Evolutionary conservation across 2,113 vertebrate genomes (phyloP).

Genomic region (Cryptomyrus ogoouensis): DNA sequence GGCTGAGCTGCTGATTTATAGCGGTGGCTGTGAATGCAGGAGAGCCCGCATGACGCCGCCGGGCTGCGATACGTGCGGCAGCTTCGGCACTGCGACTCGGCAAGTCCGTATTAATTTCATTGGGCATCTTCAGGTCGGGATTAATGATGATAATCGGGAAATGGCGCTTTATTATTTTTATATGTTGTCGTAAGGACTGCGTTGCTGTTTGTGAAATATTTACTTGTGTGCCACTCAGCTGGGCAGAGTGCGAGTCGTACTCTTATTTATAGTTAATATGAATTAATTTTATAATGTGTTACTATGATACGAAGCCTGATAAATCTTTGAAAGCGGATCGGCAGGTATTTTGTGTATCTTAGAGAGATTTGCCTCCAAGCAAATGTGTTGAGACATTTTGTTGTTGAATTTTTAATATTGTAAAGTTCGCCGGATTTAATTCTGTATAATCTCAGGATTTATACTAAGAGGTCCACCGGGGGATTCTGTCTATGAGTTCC

Average conservation of each 20-base stretch:
- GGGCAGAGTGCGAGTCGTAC: neutral
- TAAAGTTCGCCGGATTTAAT: neutral
- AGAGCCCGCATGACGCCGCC: neutral
- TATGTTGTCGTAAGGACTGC: neutral
- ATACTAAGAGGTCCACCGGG: neutral
- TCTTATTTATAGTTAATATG: neutral
- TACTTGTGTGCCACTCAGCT: neutral
- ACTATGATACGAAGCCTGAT: neutral
- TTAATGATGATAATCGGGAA: neutral
- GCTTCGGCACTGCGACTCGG: neutral
- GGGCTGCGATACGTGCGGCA: neutral
- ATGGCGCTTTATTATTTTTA: neutral
- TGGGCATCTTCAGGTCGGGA: neutral
- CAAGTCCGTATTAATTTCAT: neutral
- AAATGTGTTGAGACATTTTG: neutral
- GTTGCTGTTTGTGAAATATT: neutral
- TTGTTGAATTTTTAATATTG: neutral
- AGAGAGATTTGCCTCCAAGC: neutral
- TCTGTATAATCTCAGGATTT: neutral
- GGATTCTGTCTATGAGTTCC: neutral
- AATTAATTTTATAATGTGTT: neutral
- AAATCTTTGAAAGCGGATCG: neutral
- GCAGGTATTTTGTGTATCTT: neutral
- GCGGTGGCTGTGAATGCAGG: neutral
- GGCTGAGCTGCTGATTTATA: neutral